Evolutionary conservation across 2,113 vertebrate species (phyloP).

Genomic region (Phyllopteryx taeniolatus): DNA sequence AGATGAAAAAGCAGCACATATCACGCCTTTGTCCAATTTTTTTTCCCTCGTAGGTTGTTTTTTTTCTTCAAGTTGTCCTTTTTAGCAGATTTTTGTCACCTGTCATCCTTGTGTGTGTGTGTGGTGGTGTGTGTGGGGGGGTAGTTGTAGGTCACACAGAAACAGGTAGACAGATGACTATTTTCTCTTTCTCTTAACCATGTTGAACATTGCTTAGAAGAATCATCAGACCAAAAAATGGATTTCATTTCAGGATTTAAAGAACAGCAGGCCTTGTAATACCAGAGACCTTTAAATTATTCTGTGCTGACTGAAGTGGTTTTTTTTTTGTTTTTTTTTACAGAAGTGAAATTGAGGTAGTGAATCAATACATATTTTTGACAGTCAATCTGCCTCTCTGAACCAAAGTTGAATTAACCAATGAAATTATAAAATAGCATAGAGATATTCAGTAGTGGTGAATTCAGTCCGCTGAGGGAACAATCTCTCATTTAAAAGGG

Average conservation of each 20-base stretch:
- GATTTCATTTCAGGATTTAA: slow-evolving; percentile 72
- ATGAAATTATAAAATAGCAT: slow-evolving; percentile 45
- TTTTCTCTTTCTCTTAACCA: slow-evolving; percentile 59
- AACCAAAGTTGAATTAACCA: slow-evolving; percentile 40
- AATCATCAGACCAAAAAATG: slow-evolving; percentile 73
- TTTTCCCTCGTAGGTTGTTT: no score
- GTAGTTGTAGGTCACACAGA: slow-evolving; percentile 51
- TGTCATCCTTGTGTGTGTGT: not conserved
- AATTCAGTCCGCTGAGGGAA: slow-evolving; percentile 55
- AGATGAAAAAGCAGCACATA: slow-evolving; percentile 77
- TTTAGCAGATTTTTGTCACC: slow-evolving; percentile 30
- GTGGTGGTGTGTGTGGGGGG: slow-evolving; percentile 17
- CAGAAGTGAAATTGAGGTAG: slow-evolving; percentile 48
- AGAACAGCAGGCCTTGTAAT: slow-evolving; percentile 62
- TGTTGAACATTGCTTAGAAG: slow-evolving; percentile 70
- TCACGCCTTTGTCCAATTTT: slow-evolving; percentile 68
- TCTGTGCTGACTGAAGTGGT: slow-evolving; percentile 59
- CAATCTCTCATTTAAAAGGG: slow-evolving; percentile 37
- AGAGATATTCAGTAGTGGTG: slow-evolving; percentile 35
- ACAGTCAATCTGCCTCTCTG: slow-evolving; percentile 31
- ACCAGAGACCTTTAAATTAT: slow-evolving; percentile 60
- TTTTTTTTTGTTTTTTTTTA: slow-evolving; percentile 43
- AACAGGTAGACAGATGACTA: slow-evolving; percentile 62
- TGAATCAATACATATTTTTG: slow-evolving; percentile 36
- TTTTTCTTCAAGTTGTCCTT: slow-evolving; percentile 67